These are phyloP conservation scores for Trissolcus japonicus DNA, from an alignment of 2,888 invertebrate species.

Conservation along the genomic window DNA sequence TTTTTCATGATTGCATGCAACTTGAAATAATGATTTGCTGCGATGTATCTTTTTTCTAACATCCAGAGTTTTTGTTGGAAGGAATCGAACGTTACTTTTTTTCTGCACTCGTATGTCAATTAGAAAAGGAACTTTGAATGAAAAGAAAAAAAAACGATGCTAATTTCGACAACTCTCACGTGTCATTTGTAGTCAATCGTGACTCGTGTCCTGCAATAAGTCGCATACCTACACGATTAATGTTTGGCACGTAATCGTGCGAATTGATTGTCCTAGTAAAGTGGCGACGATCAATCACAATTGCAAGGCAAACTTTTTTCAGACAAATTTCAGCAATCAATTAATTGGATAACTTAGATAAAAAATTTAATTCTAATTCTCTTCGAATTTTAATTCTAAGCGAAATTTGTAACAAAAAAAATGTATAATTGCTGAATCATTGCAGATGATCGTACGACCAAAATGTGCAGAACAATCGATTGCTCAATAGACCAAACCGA, in stretches of 20 bases:
- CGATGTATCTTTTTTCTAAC: too few relatives aligned
- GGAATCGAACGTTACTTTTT: too few relatives aligned
- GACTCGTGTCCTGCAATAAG: constrained; percentile 65
- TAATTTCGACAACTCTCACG: constrained; percentile 64
- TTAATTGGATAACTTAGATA: constrained; percentile 6
- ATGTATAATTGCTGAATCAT: constrained; percentile 27
- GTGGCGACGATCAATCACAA: constrained; percentile 22
- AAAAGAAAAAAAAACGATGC: too few relatives aligned
- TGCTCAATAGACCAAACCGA: constrained; percentile 17
- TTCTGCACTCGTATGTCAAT: too few relatives aligned
- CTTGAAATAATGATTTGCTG: too few relatives aligned
- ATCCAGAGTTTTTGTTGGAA: too few relatives aligned
- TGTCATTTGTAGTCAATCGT: constrained; percentile 66
- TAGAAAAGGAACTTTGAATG: too few relatives aligned
- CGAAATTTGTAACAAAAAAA: constrained; percentile 29
- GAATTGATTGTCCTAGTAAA: constrained; percentile 40
- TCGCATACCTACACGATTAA: constrained; percentile 68
- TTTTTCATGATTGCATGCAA: too few relatives aligned
- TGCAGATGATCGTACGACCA: constrained; percentile 9
- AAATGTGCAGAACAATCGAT: constrained; percentile 18
- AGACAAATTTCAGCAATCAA: constrained; percentile 20
- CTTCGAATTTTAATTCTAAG: not conserved
- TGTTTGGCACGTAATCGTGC: constrained; percentile 57
- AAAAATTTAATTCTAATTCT: not conserved
- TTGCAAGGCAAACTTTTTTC: constrained; percentile 20